Conservation (phyloP, 2,888 invertebrate genomes). For the Thymelicus acteon region DNA sequence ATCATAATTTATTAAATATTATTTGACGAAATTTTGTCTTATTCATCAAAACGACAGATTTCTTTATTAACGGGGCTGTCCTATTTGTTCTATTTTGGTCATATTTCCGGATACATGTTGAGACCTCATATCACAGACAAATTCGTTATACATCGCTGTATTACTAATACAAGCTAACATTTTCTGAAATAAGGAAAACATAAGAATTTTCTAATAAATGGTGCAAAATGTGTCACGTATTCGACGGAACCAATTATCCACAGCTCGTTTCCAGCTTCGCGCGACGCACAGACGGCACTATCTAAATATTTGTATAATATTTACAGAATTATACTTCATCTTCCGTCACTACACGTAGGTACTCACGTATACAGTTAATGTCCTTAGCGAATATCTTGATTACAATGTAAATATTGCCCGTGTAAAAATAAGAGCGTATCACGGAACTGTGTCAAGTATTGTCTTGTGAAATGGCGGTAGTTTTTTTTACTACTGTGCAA, state of each 20-base stretch:
- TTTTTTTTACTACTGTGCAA: constrained; percentile 12
- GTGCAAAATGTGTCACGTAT: constrained; percentile 31
- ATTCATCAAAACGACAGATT: too few relatives aligned
- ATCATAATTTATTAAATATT: too few relatives aligned
- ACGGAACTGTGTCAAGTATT: constrained; percentile 28
- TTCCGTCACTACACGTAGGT: constrained; percentile 10
- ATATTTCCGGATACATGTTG: too few relatives aligned
- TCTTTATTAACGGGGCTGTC: too few relatives aligned
- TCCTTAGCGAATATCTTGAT: constrained; percentile 33
- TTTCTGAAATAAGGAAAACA: too few relatives aligned
- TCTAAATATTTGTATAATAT: constrained; percentile 38
- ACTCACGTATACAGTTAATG: constrained; percentile 25
- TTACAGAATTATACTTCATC: constrained; percentile 30
- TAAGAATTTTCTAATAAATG: too few relatives aligned
- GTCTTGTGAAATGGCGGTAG: constrained; percentile 16
- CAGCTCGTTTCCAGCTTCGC: background rate
- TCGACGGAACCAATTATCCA: constrained; percentile 33
- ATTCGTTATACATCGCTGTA: too few relatives aligned
- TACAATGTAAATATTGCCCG: constrained; percentile 34
- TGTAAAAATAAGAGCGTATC: constrained; percentile 34
- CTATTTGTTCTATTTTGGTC: too few relatives aligned
- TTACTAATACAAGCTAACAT: too few relatives aligned
- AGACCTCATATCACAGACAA: too few relatives aligned
- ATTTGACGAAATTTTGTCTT: too few relatives aligned
- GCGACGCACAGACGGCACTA: constrained; percentile 8